A percentile compares a stretch with the other conserved stretches of the same genome.
Conservation (phyloP, 2,888 invertebrate species). For the Diaphora mendica region DNA sequence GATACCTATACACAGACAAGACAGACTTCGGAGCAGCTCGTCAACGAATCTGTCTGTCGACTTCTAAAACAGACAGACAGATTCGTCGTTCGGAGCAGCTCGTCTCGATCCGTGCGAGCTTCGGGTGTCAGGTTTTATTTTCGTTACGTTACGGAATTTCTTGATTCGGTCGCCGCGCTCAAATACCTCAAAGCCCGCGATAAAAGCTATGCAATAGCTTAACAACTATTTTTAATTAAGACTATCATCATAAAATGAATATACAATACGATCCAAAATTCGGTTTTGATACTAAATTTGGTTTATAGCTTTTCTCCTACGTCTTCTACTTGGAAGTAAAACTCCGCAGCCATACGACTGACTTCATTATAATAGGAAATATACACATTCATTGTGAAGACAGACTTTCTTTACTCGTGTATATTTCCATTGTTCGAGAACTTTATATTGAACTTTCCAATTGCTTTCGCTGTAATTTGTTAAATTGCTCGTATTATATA, state of each 20-base stretch:
- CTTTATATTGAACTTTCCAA: constrained; percentile 32
- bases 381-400: constrained; percentile 5
- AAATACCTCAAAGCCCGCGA: too few species aligned
- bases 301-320: constrained; percentile 55
- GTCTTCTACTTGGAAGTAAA: constrained; percentile 48
- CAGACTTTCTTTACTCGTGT: constrained; percentile 22
- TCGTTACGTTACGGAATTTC: too few species aligned
- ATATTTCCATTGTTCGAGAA: constrained; percentile 30
- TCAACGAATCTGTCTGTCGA: too few species aligned
- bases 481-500: constrained; percentile 13
- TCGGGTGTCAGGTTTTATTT: too few species aligned
- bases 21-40: too few species aligned
- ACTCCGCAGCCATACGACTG: constrained; percentile 14
- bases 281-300: constrained; percentile 33
- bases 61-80: too few species aligned
- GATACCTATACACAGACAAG: too few species aligned
- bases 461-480: constrained; percentile 20
- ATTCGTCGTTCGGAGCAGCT: too few species aligned
- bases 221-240: background rate
- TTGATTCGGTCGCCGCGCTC: too few species aligned
- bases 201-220: too few species aligned
- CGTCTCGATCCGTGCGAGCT: too few species aligned
- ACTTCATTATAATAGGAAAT: constrained; percentile 37
- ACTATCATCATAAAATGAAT: too few species aligned
- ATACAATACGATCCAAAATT: background rate